Conservation (phyloP, 2,888 invertebrate genomes). For the Apoda limacodes region DNA sequence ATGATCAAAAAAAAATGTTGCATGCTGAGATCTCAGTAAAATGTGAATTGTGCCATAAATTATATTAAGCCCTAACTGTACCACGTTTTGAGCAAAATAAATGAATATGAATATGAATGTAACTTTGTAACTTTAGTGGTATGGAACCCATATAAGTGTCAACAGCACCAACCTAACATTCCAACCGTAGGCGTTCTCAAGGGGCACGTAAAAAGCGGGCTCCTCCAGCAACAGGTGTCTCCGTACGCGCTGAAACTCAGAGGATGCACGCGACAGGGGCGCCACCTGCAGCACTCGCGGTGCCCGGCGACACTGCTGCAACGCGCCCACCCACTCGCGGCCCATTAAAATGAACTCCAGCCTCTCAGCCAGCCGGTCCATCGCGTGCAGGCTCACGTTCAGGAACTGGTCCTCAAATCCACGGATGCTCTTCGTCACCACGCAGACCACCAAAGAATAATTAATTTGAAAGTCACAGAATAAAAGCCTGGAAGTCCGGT, state of each 20-base stretch:
- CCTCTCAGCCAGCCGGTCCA: slow-evolving; percentile 16
- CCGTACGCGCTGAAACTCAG: slow-evolving; percentile 29
- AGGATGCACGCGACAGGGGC: slow-evolving; percentile 20
- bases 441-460: slow-evolving; percentile 36
- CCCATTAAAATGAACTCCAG: slow-evolving; percentile 29
- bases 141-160: too few relatives aligned
- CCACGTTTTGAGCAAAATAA: too few relatives aligned
- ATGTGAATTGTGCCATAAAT: too few relatives aligned
- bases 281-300: slow-evolving; percentile 19
- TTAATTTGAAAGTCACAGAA: slow-evolving; percentile 42
- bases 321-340: too few relatives aligned
- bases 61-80: too few relatives aligned
- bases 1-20: too few relatives aligned
- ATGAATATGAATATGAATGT: too few relatives aligned
- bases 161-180: slow-evolving; percentile 35
- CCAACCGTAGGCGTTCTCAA: slow-evolving; percentile 48
- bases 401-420: slow-evolving; percentile 31
- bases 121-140: too few relatives aligned
- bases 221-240: slow-evolving; percentile 38
- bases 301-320: slow-evolving; percentile 11
- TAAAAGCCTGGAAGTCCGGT: slow-evolving; percentile 35
- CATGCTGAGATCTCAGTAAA: too few relatives aligned
- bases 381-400: slow-evolving; percentile 30
- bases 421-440: slow-evolving; percentile 39
- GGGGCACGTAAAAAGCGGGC: slow-evolving; percentile 48